These are phyloP conservation scores for Drosophila suboccidentalis DNA, from an alignment of 2,888 invertebrate species.

Conservation along the genomic window DNA sequence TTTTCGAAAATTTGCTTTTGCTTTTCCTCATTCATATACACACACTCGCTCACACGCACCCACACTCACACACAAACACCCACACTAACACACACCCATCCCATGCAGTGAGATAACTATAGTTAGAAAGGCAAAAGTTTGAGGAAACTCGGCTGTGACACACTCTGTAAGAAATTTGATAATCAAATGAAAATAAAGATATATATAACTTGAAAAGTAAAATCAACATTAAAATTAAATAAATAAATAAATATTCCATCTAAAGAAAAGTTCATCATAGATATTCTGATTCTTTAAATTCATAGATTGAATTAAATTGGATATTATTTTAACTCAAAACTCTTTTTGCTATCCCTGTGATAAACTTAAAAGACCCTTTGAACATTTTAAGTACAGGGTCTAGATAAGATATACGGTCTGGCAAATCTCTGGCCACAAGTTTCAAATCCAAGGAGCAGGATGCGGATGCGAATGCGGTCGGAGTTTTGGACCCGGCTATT, in stretches of 20 bases:
- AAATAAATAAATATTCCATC: too few relatives aligned
- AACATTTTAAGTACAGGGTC: background rate
- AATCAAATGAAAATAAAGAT: too few relatives aligned
- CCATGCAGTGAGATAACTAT: too few relatives aligned
- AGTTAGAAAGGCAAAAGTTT: background rate
- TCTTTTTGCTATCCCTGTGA: background rate
- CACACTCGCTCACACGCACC: constrained; percentile 4
- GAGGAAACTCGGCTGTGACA: background rate
- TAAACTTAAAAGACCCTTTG: background rate
- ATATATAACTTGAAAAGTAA: too few relatives aligned
- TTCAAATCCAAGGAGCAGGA: background rate
- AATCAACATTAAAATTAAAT: too few relatives aligned
- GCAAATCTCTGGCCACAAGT: constrained; percentile 23
- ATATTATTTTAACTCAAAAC: background rate
- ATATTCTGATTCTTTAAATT: too few relatives aligned
- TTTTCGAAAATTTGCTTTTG: constrained; percentile 18
- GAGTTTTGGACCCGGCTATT: constrained; percentile 46
- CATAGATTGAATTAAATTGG: too few relatives aligned
- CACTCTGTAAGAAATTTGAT: too few relatives aligned
- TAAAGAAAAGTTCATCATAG: too few relatives aligned
- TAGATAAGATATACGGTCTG: background rate
- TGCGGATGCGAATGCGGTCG: constrained; percentile 6
- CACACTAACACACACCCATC: background rate
- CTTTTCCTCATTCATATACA: background rate
- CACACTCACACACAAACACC: constrained; percentile 3